These are phyloP conservation scores for Sebastes oblongus DNA, from an alignment of 2,797 vertebrate species.

Conservation along the genomic window DNA sequence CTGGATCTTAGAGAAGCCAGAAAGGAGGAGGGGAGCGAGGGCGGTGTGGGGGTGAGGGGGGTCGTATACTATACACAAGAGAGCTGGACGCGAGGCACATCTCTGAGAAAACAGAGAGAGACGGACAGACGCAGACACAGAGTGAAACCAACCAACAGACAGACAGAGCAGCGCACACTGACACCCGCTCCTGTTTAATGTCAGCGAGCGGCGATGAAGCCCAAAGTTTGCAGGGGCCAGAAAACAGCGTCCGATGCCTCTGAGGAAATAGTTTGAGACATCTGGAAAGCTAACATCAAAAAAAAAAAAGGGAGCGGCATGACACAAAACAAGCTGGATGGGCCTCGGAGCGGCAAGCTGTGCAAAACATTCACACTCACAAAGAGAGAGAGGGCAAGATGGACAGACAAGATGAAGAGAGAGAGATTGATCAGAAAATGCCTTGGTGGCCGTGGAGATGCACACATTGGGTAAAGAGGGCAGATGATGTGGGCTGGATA, in stretches of 20 bases:
- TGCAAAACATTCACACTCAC: constrained; percentile 74
- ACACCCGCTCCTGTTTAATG: constrained; percentile 77
- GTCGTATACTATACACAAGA: constrained; percentile 72
- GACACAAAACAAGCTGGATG: constrained; percentile 82
- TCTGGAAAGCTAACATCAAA: constrained; percentile 78
- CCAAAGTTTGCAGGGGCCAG: constrained; percentile 62
- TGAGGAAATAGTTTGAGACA: constrained; percentile 78
- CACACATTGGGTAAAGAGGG: constrained; percentile 51
- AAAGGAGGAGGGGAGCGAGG: constrained; percentile 5
- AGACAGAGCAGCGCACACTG: constrained; percentile 52
- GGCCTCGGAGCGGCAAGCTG: constrained; percentile 74
- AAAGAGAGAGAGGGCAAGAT: constrained; percentile 55
- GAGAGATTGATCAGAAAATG: constrained; percentile 61
- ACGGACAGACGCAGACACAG: constrained; percentile 56
- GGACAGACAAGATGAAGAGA: constrained; percentile 40
- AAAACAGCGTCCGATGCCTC: constrained; percentile 60
- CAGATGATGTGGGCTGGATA: constrained; percentile 42
- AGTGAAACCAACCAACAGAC: constrained; percentile 71
- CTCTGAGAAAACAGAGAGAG: constrained; percentile 60
- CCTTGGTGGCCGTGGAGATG: constrained; percentile 55
- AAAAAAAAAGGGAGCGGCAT: constrained; percentile 71
- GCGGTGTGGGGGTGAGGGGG: background rate
- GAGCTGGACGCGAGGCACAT: constrained; percentile 68
- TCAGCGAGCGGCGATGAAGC: constrained; percentile 70
- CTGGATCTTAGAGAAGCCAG: constrained; percentile 73